phyloP scores from a whole-genome alignment of 2,797 vertebrate genomes.

The Alcedo atthis region DNA sequence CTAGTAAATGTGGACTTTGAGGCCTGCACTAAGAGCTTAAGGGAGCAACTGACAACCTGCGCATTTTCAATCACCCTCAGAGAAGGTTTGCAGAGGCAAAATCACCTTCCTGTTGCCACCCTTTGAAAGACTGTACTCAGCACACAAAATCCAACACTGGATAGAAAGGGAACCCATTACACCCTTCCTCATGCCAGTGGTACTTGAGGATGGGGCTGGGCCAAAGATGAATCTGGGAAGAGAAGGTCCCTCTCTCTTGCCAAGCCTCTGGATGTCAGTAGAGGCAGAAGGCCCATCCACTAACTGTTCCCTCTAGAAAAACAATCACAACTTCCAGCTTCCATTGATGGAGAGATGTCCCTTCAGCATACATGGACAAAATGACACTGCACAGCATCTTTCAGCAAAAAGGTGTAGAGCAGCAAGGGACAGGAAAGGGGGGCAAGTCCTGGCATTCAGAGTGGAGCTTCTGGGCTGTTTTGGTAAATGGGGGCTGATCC shows the following conservation, averaged over 20 bases:
- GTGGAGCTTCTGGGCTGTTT: not conserved
- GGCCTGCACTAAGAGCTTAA: not conserved
- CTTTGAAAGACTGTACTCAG: not conserved
- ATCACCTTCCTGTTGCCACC: not conserved
- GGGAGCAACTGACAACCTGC: not conserved
- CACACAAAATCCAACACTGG: not conserved
- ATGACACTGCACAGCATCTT: not conserved
- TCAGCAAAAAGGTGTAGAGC: not conserved
- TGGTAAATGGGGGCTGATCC: not conserved
- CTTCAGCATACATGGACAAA: not conserved
- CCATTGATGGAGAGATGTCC: not conserved
- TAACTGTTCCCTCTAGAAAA: not conserved
- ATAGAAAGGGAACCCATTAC: not conserved
- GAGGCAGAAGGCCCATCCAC: not conserved
- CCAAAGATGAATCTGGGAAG: accelerated
- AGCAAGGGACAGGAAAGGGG: not conserved
- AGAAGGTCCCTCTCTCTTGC: not conserved
- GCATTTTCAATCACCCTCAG: not conserved
- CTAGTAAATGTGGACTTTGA: not conserved
- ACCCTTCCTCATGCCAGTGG: not conserved
- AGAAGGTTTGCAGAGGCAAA: not conserved
- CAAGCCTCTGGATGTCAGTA: not conserved
- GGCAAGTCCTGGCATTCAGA: not conserved
- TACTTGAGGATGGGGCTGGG: not conserved
- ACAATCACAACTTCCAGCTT: not conserved